These are phyloP conservation scores for Lutraria rhynchaena DNA, from an alignment of 1,140 invertebrate species.

Conservation along the genomic window DNA sequence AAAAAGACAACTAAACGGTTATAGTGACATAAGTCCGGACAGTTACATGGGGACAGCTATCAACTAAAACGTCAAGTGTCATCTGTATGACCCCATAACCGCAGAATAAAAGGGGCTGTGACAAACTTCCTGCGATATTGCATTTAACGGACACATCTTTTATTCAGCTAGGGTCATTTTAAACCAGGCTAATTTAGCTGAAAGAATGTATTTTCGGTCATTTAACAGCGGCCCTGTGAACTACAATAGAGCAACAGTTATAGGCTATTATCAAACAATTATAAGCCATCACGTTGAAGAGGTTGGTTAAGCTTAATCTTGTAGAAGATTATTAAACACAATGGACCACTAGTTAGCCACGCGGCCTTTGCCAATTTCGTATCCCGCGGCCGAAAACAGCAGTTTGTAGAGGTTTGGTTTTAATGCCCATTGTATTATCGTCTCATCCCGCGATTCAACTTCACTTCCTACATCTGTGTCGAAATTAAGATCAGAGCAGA, in stretches of 20 bases:
- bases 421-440: not conserved
- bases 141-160: constrained; percentile 10
- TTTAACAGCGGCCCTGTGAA: constrained; percentile 22
- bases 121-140: constrained; percentile 20
- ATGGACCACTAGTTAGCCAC: constrained; percentile 18
- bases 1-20: too few relatives aligned
- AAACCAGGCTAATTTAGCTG: constrained; percentile 15
- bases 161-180: constrained; percentile 22
- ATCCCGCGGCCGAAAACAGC: constrained; percentile 17
- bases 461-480: constrained; percentile 19
- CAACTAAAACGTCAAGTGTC: not conserved
- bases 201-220: constrained; percentile 39
- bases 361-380: constrained; percentile 31
- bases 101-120: constrained; percentile 15
- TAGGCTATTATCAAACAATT: constrained; percentile 31
- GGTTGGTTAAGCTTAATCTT: constrained; percentile 22
- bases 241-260: constrained; percentile 38
- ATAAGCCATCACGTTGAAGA: constrained; percentile 11
- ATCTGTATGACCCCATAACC: constrained; percentile 26
- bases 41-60: too few relatives aligned
- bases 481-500: too few relatives aligned
- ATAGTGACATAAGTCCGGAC: too few relatives aligned
- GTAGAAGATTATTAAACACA: constrained; percentile 26
- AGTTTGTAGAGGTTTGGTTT: not conserved
- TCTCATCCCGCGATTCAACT: constrained; percentile 5